Base-by-base conservation (phyloP, 2,888 invertebrate species). In the Exephanes ischioxanthus region DNA sequence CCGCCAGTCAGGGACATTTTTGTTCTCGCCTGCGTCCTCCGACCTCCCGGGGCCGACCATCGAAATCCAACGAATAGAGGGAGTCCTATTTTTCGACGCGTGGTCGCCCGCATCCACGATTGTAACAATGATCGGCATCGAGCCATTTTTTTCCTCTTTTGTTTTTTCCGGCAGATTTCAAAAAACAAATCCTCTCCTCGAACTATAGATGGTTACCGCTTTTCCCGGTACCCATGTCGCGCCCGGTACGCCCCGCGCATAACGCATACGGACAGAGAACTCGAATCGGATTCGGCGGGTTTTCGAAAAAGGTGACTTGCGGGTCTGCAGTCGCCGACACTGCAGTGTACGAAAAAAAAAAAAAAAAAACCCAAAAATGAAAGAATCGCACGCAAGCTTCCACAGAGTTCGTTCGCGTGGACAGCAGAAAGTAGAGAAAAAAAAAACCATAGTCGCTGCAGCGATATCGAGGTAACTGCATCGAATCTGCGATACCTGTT, bases 1-100 rank as follows among this genome's bases (percentile, higher is more conserved):
- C 87, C 86, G 88, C 85, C 88, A 89, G 88, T 89, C 89, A 80
- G 85, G 87, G 45, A 87, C 80, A 85, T 88, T 87, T 86, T 84
- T 86, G 82, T 88, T 81, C 76, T 80, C 79, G 73, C 67, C 63
- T 71, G 30, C 37, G 41, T 63, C 80, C 71, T 11, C 61, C 30
- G 19, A 68, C 63, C 51, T 37, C 37, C 70, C 63, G 11, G 19
- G 33, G 16, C 26, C 33, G 71, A 63, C 48, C 79, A 41, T 63
- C 30, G 63, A 63, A 63, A 63, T 72, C 41, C 63, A 14, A 26
- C 66, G 66, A 63, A 71, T 55, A 41, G 67, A 51, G 14, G 14
- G 76, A 80, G 37, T 51, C 22, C 61, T n/a, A 72, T 72, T 66
- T 85, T 78, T 45, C 78, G 81, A 75, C 70, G 73, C 81, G 78